Conservation (phyloP, 2,888 invertebrate species). For the Catonia carolina region DNA sequence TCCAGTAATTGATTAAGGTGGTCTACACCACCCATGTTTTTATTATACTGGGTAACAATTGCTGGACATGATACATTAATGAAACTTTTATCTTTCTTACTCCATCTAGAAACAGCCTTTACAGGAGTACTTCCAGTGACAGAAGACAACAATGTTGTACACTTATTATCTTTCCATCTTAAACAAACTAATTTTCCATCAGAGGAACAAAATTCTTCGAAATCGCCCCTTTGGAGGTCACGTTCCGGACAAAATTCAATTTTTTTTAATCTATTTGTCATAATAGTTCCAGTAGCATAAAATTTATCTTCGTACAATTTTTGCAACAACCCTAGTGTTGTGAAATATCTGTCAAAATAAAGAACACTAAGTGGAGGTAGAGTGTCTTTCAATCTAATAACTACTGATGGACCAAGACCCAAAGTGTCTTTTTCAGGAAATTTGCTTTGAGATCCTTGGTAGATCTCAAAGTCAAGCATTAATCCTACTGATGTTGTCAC, state of each 20-base stretch:
- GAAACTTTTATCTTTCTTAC: not conserved
- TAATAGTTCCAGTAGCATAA: constrained; percentile 14
- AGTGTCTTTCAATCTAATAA: constrained; percentile 8
- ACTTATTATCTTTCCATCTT: constrained; percentile 12
- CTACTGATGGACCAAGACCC: not conserved
- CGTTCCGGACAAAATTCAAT: not conserved
- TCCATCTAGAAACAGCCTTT: constrained; percentile 3
- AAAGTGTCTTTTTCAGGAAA: not conserved
- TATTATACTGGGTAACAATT: constrained; percentile 6
- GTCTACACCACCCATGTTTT: constrained; percentile 16
- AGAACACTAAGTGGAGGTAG: not conserved
- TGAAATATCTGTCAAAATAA: constrained; percentile 13
- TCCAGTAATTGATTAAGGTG: constrained; percentile 16
- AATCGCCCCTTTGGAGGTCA: not conserved
- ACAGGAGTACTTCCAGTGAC: not conserved
- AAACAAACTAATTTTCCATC: not conserved
- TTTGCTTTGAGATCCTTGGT: constrained; percentile 5
- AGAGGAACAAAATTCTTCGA: not conserved
- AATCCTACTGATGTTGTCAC: too few species aligned
- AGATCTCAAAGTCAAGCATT: constrained; percentile 14
- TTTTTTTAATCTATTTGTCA: not conserved
- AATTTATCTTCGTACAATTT: not conserved
- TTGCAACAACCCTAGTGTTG: not conserved
- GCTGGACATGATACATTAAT: constrained; percentile 13
- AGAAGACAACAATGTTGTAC: not conserved